A percentile compares a stretch with the other conserved stretches of the same genome.
Conservation (phyloP, 2,797 vertebrate genomes). For the Ptychobarbus kaznakovi region DNA sequence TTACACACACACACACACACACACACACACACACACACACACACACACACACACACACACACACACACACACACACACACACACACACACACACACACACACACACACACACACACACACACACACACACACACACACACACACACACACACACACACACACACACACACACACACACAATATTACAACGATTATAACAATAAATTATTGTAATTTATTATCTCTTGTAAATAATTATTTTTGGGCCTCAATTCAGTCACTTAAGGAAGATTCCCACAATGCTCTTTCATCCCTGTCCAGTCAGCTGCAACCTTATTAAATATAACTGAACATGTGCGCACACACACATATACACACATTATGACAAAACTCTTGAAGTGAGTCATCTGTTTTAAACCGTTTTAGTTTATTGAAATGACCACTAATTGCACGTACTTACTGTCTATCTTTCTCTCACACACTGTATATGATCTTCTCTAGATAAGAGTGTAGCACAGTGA, state of each 20-base stretch:
- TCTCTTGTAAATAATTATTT: neutral
- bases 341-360: neutral
- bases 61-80: too few species aligned
- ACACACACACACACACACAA: too few species aligned
- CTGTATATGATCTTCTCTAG: constrained; percentile 4
- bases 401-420: neutral
- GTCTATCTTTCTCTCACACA: constrained; percentile 1
- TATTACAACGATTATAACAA: too few species aligned
- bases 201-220: too few species aligned
- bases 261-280: neutral
- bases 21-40: too few species aligned
- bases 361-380: neutral
- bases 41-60: too few species aligned
- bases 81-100: too few species aligned
- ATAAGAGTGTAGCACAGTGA: constrained; percentile 5
- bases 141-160: neutral
- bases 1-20: too few species aligned
- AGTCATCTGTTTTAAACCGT: neutral
- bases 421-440: neutral
- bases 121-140: too few species aligned
- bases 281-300: neutral
- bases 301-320: neutral
- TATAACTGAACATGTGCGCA: neutral
- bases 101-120: too few species aligned
- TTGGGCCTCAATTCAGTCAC: neutral